A percentile compares a stretch with the other conserved stretches of the same genome.
These are phyloP conservation scores for Ephydatia muelleri DNA, from an alignment of 37 sponge, comb jelly and placozoan genomes.

Conservation along the genomic window DNA sequence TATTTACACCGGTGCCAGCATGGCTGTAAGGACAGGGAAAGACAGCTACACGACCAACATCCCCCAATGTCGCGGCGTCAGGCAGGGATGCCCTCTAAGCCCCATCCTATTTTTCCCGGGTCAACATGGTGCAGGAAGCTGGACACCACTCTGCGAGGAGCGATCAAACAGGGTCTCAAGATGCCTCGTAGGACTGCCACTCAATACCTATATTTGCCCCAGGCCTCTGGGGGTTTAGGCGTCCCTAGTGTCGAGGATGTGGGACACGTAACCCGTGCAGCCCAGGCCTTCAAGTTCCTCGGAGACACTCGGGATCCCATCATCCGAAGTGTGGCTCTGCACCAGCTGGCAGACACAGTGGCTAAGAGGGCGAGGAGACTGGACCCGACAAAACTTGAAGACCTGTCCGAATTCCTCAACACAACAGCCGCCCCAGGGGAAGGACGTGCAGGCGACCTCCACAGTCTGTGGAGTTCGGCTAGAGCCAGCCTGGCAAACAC, in stretches of 20 bases:
- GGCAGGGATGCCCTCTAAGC: not conserved
- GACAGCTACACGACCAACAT: not conserved
- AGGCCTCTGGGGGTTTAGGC: conserved; percentile 31
- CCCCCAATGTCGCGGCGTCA: not conserved
- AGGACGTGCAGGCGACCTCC: too few relatives aligned
- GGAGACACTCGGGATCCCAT: too few relatives aligned
- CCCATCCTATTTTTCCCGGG: not conserved
- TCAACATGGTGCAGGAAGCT: not conserved
- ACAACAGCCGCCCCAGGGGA: too few relatives aligned
- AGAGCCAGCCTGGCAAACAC: too few relatives aligned
- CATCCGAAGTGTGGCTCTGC: too few relatives aligned
- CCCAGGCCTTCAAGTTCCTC: too few relatives aligned
- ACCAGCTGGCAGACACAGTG: too few relatives aligned
- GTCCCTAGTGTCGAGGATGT: conserved; percentile 20
- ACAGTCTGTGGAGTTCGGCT: too few relatives aligned
- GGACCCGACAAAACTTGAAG: too few relatives aligned
- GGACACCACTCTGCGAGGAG: conserved; percentile 7
- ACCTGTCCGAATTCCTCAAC: too few relatives aligned
- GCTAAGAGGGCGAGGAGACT: too few relatives aligned
- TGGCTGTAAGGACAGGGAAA: not conserved
- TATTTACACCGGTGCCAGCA: not conserved
- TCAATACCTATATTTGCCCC: conserved; percentile 17
- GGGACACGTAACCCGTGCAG: too few relatives aligned
- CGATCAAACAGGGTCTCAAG: conserved; percentile 8
- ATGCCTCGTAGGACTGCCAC: conserved; percentile 3